Evolutionary conservation across 2,888 invertebrate genomes (phyloP).

Genomic region (Oeneis ivallda): DNA sequence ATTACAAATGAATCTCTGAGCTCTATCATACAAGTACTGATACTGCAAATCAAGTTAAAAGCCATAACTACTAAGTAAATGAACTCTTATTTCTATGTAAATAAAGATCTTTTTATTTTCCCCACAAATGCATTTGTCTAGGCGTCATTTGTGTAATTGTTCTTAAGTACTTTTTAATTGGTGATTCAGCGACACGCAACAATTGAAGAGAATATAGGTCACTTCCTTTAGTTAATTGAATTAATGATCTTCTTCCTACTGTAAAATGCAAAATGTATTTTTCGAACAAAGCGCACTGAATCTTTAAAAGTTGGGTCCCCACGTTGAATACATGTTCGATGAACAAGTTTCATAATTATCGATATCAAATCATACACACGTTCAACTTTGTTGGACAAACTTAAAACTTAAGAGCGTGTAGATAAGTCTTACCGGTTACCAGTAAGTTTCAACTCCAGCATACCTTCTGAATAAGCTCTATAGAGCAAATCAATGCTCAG

Average conservation of each 20-base stretch:
- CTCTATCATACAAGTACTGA: neutral
- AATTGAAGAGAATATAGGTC: slow-evolving; percentile 61
- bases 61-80: neutral
- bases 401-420: too few relatives aligned
- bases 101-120: slow-evolving; percentile 16
- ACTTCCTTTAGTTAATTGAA: slow-evolving; percentile 49
- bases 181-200: slow-evolving; percentile 61
- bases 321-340: neutral
- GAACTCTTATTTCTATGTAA: neutral
- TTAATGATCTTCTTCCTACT: slow-evolving; percentile 41
- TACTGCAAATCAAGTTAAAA: slow-evolving; percentile 2
- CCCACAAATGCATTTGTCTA: slow-evolving; percentile 32
- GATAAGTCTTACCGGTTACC: too few relatives aligned
- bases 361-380: too few relatives aligned
- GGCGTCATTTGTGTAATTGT: slow-evolving; percentile 43
- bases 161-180: slow-evolving; percentile 72
- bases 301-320: neutral
- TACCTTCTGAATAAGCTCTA: too few relatives aligned
- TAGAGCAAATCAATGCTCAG: too few relatives aligned
- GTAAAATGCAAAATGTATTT: slow-evolving; percentile 27
- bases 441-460: too few relatives aligned
- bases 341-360: neutral
- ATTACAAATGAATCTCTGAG: neutral
- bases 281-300: slow-evolving; percentile 13
- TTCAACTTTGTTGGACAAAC: too few relatives aligned